A percentile compares a stretch with the other conserved stretches of the same genome.
These are phyloP conservation scores for Pyrrhia umbra DNA, from an alignment of 2,888 invertebrate genomes.

Conservation along the genomic window DNA sequence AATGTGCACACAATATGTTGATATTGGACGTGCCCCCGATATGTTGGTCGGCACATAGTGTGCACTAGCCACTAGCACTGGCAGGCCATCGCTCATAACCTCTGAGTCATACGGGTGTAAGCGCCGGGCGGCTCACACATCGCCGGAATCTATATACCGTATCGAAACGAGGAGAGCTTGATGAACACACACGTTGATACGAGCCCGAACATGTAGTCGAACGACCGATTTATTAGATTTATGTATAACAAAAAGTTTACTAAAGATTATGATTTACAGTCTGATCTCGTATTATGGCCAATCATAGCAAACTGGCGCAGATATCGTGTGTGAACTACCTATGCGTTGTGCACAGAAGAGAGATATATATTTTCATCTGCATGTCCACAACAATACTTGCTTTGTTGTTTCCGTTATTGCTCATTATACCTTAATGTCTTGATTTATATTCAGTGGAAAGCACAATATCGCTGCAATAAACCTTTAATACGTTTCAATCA, in stretches of 20 bases:
- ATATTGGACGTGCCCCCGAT: constrained; percentile 34
- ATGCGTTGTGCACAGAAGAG: not conserved
- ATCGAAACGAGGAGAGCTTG: constrained; percentile 35
- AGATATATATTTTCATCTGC: not conserved
- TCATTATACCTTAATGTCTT: not conserved
- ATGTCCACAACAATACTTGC: not conserved
- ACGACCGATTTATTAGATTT: constrained; percentile 29
- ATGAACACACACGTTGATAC: constrained; percentile 23
- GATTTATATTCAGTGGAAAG: constrained; percentile 15
- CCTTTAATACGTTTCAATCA: not conserved
- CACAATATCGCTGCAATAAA: constrained; percentile 10
- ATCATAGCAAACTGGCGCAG: not conserved
- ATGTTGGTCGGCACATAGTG: not conserved
- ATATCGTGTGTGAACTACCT: no score
- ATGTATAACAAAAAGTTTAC: constrained; percentile 16
- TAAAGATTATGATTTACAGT: constrained; percentile 16
- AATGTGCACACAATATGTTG: constrained; percentile 12
- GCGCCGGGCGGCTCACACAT: constrained; percentile 2
- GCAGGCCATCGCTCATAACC: constrained; percentile 12
- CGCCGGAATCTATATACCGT: no score
- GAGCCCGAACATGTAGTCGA: constrained; percentile 17
- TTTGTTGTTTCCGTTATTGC: not conserved
- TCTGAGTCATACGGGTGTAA: constrained; percentile 41
- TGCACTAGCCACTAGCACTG: not conserved
- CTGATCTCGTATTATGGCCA: not conserved